These are phyloP conservation scores for Lethrus apterus DNA, from an alignment of 1,140 invertebrate genomes.

Conservation along the genomic window DNA sequence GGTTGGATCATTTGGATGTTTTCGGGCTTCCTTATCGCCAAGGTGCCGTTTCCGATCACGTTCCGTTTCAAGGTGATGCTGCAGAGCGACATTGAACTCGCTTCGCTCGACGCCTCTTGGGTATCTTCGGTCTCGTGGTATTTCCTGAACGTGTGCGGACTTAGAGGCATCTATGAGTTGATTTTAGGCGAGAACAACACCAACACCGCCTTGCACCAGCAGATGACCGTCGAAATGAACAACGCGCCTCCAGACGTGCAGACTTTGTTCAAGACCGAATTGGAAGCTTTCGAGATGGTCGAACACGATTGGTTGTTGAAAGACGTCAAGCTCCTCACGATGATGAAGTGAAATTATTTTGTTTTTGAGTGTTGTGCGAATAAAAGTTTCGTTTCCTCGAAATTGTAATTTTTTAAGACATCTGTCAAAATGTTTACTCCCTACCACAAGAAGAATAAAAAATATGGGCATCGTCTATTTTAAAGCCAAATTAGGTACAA, in stretches of 20 bases:
- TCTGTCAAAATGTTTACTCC: too few species aligned
- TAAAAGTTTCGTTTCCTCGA: too few species aligned
- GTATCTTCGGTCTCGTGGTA: conserved; percentile 99
- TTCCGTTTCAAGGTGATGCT: conserved; percentile 97
- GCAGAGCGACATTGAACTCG: conserved; percentile 90
- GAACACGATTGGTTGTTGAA: conserved; percentile 12
- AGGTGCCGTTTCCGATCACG: conserved; percentile 96
- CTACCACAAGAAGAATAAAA: too few species aligned
- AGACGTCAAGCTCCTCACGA: too few species aligned
- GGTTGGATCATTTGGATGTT: conserved; percentile 99
- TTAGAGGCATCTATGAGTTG: conserved; percentile 91
- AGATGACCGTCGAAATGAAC: background rate
- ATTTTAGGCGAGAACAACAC: conserved; percentile 58
- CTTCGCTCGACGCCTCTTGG: conserved; percentile 94
- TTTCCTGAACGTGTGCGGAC: conserved; percentile 96
- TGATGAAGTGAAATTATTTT: too few species aligned
- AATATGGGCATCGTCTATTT: too few species aligned
- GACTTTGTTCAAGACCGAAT: conserved; percentile 9
- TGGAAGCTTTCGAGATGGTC: conserved; percentile 3
- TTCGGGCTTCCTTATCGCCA: conserved; percentile 92
- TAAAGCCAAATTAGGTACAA: too few species aligned
- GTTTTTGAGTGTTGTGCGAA: too few species aligned
- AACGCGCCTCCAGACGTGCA: conserved; percentile 1
- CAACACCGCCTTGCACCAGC: background rate
- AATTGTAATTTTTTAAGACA: too few species aligned